phyloP scores from a whole-genome alignment of 2,113 vertebrate species.

The Siniperca knerii region DNA sequence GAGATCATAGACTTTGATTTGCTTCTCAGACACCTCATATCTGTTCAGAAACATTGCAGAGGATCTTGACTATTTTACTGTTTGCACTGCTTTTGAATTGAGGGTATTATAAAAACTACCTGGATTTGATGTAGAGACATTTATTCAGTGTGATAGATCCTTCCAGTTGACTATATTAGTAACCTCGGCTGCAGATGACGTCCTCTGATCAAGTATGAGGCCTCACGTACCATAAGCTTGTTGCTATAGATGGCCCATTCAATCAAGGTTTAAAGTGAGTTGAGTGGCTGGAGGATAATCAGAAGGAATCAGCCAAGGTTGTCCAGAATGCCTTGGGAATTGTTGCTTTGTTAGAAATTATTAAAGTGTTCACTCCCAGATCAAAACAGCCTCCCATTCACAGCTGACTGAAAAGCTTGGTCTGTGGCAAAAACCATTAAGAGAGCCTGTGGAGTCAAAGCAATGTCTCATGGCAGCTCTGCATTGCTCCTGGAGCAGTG shows the following conservation, averaged over 20 bases:
- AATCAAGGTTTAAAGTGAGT: constrained; percentile 38
- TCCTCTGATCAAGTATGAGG: constrained; percentile 7
- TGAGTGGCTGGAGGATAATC: constrained; percentile 62
- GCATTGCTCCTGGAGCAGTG: constrained; percentile 76
- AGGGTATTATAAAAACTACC: neutral
- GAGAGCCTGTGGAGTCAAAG: constrained; percentile 72
- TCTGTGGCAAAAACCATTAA: constrained; percentile 78
- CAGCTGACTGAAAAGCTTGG: constrained; percentile 76
- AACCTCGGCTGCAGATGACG: constrained; percentile 8
- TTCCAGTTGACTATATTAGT: neutral
- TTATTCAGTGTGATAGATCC: neutral
- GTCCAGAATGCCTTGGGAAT: constrained; percentile 61
- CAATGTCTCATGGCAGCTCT: constrained; percentile 80
- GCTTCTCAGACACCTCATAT: constrained; percentile 25
- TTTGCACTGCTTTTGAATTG: constrained; percentile 14
- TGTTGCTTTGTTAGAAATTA: constrained; percentile 76
- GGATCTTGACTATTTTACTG: constrained; percentile 13
- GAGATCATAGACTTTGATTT: constrained; percentile 53
- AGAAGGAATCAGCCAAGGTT: constrained; percentile 63
- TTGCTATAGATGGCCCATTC: constrained; percentile 29
- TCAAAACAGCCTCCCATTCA: constrained; percentile 78
- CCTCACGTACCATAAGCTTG: constrained; percentile 25
- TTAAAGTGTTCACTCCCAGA: constrained; percentile 66
- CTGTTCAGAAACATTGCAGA: constrained; percentile 28
- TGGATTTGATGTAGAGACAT: neutral